A percentile compares a stretch with the other conserved stretches of the same genome.
These are phyloP conservation scores for Oncorhynchus kisutch DNA, from an alignment of 2,113 vertebrate genomes.

Conservation along the genomic window DNA sequence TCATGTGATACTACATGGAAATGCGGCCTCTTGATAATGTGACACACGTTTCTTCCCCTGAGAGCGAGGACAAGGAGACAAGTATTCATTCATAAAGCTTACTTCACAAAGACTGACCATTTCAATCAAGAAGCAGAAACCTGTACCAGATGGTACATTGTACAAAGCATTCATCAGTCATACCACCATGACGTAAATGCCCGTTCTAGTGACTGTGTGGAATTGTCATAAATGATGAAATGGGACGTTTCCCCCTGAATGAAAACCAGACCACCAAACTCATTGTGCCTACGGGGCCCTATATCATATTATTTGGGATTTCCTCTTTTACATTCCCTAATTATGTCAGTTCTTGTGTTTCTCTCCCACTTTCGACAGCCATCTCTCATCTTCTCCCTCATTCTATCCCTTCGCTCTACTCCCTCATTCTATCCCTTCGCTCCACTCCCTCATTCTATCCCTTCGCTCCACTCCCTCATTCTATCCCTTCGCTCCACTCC, in stretches of 20 bases:
- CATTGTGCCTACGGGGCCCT: not conserved
- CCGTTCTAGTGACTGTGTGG: conserved; percentile 37
- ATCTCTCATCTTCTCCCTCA: not conserved
- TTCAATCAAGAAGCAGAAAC: not conserved
- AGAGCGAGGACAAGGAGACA: conserved; percentile 13
- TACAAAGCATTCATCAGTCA: conserved; percentile 33
- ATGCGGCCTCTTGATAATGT: not conserved
- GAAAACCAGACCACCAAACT: conserved; percentile 15
- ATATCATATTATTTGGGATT: conserved; percentile 16
- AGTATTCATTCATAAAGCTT: conserved; percentile 6
- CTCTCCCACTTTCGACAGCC: not conserved
- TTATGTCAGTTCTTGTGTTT: not conserved
- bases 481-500: not conserved
- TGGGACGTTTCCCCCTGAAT: conserved; percentile 11
- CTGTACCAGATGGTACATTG: conserved; percentile 26
- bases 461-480: not conserved
- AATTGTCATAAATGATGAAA: conserved; percentile 40
- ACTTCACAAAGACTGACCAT: not conserved
- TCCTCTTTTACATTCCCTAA: not conserved
- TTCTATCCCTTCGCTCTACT: not conserved
- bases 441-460: not conserved
- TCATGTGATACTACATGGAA: not conserved
- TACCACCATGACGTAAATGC: conserved; percentile 10
- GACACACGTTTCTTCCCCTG: not conserved
- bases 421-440: not conserved